A percentile compares a stretch with the other conserved stretches of the same genome.
Conservation (phyloP, 2,888 invertebrate species). For the Podotricha telesiphe region DNA sequence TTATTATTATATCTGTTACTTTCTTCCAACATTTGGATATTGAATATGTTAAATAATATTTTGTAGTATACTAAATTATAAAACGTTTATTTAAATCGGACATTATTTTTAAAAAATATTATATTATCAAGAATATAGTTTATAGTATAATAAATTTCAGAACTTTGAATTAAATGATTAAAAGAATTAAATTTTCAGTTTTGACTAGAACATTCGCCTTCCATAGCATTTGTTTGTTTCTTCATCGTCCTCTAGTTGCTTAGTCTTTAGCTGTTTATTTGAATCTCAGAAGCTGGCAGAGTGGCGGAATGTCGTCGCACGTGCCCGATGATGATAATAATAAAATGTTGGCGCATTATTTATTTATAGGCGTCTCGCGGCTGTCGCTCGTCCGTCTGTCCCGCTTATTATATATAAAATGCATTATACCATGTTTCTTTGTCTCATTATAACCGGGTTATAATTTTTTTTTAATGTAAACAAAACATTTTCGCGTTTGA, state of each 20-base stretch:
- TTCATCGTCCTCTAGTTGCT: conserved; percentile 28
- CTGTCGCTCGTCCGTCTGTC: conserved; percentile 81
- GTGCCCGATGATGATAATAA: conserved; percentile 80
- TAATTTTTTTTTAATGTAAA: conserved; percentile 46
- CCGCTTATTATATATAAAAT: conserved; percentile 64
- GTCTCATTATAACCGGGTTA: conserved; percentile 55
- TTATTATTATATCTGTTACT: conserved; percentile 10
- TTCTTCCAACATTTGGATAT: background rate
- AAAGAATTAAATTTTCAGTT: background rate
- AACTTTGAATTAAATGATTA: background rate
- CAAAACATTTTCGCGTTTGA: conserved; percentile 40
- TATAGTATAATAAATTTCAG: background rate
- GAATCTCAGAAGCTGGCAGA: conserved; percentile 60
- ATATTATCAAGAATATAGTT: conserved; percentile 4
- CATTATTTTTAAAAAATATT: conserved; percentile 3
- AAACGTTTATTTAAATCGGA: background rate
- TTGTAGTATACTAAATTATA: background rate
- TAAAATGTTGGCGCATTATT: conserved; percentile 83
- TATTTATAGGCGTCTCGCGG: conserved; percentile 82
- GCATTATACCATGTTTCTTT: conserved; percentile 58
- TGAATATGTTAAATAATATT: background rate
- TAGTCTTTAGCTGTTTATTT: conserved; percentile 41
- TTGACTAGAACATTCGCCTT: background rate
- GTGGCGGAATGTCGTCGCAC: conserved; percentile 78
- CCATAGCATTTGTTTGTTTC: conserved; percentile 18